Evolutionary conservation across 1,140 invertebrate genomes (phyloP), one percentile per base, ranked within the genome.

Genomic region (Chlorops oryzae): DNA sequence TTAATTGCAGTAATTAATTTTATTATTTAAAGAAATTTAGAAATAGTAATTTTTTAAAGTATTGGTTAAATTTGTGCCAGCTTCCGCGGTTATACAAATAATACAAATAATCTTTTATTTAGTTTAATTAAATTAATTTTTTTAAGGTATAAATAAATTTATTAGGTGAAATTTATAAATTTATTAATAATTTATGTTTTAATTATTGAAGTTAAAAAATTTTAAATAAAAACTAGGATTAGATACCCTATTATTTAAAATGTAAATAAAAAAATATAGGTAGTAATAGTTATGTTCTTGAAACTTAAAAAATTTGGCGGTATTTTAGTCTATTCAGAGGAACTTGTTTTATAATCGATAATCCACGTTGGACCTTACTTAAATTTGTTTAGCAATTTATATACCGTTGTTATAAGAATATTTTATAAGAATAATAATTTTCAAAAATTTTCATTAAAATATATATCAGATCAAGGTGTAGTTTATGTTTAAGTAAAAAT

Each of bases 281-380:
- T 73, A 75, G 59, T 74, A 69, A n/a, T n/a, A n/a, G n/a, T n/a
- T n/a, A 73, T 68, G 50, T 63, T 73, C 62, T 76, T 74, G 56
- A 78, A 79, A 78, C 64, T 75, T 69, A 77, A 78, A 76, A 61
- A 75, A 70, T 73, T 75, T 77, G 74, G 75, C 75, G 75, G 74
- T 76, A 73, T n/a, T n/a, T n/a, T n/a, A n/a, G n/a, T n/a, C n/a
- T n/a, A n/a, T n/a, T n/a, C n/a, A n/a, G n/a, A n/a, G n/a, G n/a
- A n/a, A n/a, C n/a, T 70, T 79, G 75, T 75, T 64, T 59, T 67
- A 50, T 78, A 74, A 78, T 73, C 61, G 75, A 79, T 77, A 74
- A 50, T 69, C 73, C 74, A 71, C 74, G 66, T 61, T 73, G 60
- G 54, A n/a, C 55, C 57, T 64, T 65, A 73, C 65, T 72, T 76